Base-by-base conservation (phyloP, 2,113 vertebrate genomes). In the Natator depressus region DNA sequence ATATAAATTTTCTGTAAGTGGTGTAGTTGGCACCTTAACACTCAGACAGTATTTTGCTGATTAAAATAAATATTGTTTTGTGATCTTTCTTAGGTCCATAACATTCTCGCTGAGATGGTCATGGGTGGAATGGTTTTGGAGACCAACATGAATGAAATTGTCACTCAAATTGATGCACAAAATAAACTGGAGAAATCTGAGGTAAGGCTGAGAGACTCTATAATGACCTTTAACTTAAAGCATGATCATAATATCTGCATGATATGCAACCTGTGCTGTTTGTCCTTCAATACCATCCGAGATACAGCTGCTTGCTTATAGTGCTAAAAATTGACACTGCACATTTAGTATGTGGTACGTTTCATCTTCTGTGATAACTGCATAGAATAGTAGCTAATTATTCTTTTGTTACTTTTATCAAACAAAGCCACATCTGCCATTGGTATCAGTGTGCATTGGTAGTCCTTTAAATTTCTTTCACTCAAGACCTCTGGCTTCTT, bases 61-160 rank as follows among this genome's bases (percentile, higher is more conserved):
- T 85, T 88, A 0, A 42, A 84, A n/a, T 22, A 82, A 69, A 85
- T 50, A 11, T 89, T 92, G 76, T 92, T 4, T 78, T 88, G 29
- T 93, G 85, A 13, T 90, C 82, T 93, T 86, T 87, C 89, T 96
- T 89, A 99, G 99, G 99, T 99, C 91, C 99, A 99, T 98, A 99
- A 99, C 97, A 99, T 99, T 96, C 98, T 99, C 97, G 99, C 99
- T 1, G 99, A 99, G 99, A 99, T 99, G 99, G 99, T 99, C 96
- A 99, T 99, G 99, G 99, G 99, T 29, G 99, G 99, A 93, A 99
- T 99, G 99, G 99, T 99, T 96, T 97, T 99, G 95, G 99, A 99
- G 98, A 99, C 99, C 90, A 99, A 99, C 96, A 99, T 99, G 99
- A 99, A 99, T 89, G 99, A 99, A 98, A 99, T 99, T 97, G 99